Conservation (phyloP, 2,797 vertebrate genomes). For the Zenarchopterus dispar region DNA sequence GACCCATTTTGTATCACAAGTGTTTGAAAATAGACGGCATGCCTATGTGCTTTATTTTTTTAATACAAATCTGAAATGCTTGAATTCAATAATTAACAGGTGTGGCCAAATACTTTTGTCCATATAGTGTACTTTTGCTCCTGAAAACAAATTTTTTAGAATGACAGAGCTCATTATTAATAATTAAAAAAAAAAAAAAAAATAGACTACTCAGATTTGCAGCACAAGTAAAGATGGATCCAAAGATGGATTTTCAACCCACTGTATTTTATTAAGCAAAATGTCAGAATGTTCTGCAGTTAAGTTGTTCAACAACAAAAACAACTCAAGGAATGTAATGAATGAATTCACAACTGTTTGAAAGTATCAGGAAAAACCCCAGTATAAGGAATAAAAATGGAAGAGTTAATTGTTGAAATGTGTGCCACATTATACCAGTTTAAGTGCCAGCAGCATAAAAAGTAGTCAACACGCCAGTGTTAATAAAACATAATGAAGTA, state of each 20-base stretch:
- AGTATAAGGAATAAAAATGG: slow-evolving; percentile 33
- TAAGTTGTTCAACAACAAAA: slow-evolving; percentile 60
- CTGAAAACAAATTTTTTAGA: too few relatives aligned
- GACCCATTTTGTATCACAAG: too few relatives aligned
- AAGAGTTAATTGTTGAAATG: slow-evolving; percentile 36
- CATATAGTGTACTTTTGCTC: too few relatives aligned
- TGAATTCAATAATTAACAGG: too few relatives aligned
- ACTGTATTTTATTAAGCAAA: slow-evolving; percentile 79
- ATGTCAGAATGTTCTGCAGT: slow-evolving; percentile 68
- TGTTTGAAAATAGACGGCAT: too few relatives aligned
- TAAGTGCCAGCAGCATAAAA: slow-evolving; percentile 41
- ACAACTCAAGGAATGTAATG: slow-evolving; percentile 54
- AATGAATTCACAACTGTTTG: slow-evolving; percentile 36
- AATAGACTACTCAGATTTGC: not conserved
- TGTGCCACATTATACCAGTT: slow-evolving; percentile 28
- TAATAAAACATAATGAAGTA: slow-evolving; percentile 35
- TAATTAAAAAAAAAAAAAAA: not conserved
- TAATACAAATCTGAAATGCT: too few relatives aligned
- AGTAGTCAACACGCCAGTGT: slow-evolving; percentile 54
- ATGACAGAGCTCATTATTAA: not conserved
- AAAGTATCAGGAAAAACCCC: slow-evolving; percentile 45
- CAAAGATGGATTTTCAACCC: slow-evolving; percentile 36
- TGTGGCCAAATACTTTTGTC: too few relatives aligned
- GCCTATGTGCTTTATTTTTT: too few relatives aligned
- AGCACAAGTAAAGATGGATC: not conserved